phyloP scores from a whole-genome alignment of 2,888 invertebrate species.

The Diarsia dahlii region DNA sequence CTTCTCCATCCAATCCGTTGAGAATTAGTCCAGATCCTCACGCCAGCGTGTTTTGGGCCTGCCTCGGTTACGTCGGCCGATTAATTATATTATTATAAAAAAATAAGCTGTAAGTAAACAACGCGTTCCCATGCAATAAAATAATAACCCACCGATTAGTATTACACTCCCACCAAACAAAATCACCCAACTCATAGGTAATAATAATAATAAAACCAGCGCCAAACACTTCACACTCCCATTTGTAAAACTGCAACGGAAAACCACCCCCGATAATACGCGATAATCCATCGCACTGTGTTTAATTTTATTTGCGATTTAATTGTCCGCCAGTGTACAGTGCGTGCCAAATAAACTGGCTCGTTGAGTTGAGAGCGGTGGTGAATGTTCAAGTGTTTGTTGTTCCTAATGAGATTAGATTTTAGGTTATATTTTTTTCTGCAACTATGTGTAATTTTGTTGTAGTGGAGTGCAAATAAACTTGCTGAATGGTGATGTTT shows the following conservation, averaged over 20 bases:
- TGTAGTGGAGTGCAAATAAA: constrained; percentile 63
- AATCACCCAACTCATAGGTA: constrained; percentile 54
- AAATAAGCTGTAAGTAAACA: background rate
- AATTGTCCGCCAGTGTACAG: constrained; percentile 81
- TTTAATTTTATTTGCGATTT: constrained; percentile 88
- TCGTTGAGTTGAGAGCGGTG: constrained; percentile 67
- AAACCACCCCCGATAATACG: constrained; percentile 68
- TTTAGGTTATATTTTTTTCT: constrained; percentile 59
- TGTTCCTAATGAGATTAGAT: constrained; percentile 69
- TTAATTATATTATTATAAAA: background rate
- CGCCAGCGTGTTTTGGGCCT: no score
- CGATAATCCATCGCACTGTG: constrained; percentile 77
- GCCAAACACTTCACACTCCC: constrained; percentile 45
- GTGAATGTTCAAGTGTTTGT: constrained; percentile 66
- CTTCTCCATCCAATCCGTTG: no score
- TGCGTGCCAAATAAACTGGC: constrained; percentile 78
- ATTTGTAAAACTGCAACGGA: constrained; percentile 62
- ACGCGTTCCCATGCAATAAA: constrained; percentile 24
- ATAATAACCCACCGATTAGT: constrained; percentile 43
- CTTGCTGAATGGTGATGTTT: constrained; percentile 16
- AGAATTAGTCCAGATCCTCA: no score
- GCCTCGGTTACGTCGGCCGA: no score
- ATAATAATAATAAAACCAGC: constrained; percentile 41
- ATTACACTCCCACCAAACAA: constrained; percentile 49
- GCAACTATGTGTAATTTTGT: constrained; percentile 58